These are phyloP conservation scores for Papilio gigon DNA, from an alignment of 2,888 invertebrate genomes.

Conservation along the genomic window DNA sequence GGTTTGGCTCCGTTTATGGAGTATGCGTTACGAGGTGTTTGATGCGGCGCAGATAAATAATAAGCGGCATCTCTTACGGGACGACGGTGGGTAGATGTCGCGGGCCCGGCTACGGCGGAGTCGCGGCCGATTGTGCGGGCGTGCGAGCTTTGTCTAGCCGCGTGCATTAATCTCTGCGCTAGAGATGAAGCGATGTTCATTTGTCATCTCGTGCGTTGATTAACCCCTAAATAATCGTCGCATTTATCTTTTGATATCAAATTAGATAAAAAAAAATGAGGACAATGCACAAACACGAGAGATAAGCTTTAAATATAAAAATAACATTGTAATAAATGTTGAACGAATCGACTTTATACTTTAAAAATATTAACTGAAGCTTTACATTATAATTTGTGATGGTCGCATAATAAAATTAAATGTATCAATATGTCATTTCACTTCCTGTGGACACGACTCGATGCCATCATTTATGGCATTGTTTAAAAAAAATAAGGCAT, in stretches of 20 bases:
- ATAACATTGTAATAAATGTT: neutral
- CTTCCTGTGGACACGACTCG: neutral
- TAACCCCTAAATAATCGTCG: slow-evolving; percentile 71
- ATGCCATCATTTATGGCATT: slow-evolving; percentile 21
- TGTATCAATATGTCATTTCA: slow-evolving; percentile 7
- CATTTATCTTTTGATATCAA: slow-evolving; percentile 74
- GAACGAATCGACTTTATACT: neutral
- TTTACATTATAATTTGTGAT: neutral
- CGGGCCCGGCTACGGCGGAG: slow-evolving; percentile 66
- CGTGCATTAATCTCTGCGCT: slow-evolving; percentile 74
- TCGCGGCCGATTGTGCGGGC: slow-evolving; percentile 72
- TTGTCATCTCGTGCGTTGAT: slow-evolving; percentile 79
- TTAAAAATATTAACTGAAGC: neutral
- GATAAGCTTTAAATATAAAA: neutral
- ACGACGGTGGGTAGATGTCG: slow-evolving; percentile 68
- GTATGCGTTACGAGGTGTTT: slow-evolving; percentile 55
- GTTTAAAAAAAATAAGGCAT: slow-evolving; percentile 34
- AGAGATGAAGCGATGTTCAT: slow-evolving; percentile 81
- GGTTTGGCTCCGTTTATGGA: slow-evolving; percentile 36
- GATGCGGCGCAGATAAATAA: slow-evolving; percentile 76
- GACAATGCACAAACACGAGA: neutral
- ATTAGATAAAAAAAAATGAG: slow-evolving; percentile 48
- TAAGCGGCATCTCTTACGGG: slow-evolving; percentile 75
- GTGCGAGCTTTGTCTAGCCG: slow-evolving; percentile 76
- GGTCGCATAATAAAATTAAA: neutral